phyloP scores from a whole-genome alignment of 1,140 invertebrate genomes.

The Colletes latitarsis region DNA sequence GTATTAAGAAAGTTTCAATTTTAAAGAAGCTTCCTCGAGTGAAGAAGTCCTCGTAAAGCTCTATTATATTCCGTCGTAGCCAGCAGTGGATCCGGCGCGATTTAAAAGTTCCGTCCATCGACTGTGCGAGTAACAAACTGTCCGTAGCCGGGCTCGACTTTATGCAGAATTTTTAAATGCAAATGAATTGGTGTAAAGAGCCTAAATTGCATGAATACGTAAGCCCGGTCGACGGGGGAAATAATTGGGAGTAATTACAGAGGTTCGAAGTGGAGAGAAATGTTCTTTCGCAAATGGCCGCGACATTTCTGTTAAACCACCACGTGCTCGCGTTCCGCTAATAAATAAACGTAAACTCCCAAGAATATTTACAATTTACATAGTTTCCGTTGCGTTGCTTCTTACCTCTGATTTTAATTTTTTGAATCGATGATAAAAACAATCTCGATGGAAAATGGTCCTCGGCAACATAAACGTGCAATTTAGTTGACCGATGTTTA shows the following conservation, averaged over 20 bases:
- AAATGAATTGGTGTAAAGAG: slow-evolving; percentile 38
- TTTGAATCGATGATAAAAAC: no score
- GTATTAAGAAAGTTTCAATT: slow-evolving; percentile 47
- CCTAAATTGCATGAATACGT: slow-evolving; percentile 29
- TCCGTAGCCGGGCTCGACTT: not conserved
- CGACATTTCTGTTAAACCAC: no score
- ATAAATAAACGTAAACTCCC: no score
- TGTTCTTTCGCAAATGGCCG: not conserved
- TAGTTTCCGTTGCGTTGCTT: not conserved
- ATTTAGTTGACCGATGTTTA: no score
- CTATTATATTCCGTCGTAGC: not conserved
- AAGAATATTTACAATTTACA: not conserved
- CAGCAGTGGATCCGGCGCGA: slow-evolving; percentile 13
- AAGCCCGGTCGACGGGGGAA: slow-evolving; percentile 3
- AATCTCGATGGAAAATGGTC: no score
- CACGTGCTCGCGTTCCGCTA: no score
- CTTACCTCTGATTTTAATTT: no score
- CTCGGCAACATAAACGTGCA: no score
- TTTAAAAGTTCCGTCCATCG: slow-evolving; percentile 37
- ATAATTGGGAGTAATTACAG: slow-evolving; percentile 37
- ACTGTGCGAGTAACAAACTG: slow-evolving; percentile 25
- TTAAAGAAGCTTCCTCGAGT: not conserved
- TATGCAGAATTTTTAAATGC: slow-evolving; percentile 30
- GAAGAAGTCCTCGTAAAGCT: slow-evolving; percentile 11
- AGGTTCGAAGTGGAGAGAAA: not conserved